These are phyloP conservation scores for Nothobranchius kuhntae DNA, from an alignment of 2,113 vertebrate genomes.

Conservation along the genomic window DNA sequence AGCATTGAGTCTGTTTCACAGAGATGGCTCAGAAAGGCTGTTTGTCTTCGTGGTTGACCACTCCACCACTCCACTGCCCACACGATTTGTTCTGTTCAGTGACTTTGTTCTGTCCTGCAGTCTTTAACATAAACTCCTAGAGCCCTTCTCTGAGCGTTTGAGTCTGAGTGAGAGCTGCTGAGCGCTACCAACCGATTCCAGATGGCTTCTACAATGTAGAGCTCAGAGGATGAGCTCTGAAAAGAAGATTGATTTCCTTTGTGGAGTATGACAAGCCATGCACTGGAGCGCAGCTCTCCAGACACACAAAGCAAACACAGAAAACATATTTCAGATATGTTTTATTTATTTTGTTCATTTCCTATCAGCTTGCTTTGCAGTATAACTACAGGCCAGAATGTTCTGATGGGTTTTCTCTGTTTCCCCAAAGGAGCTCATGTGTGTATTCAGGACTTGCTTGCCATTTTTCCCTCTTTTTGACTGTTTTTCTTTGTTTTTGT, in stretches of 20 bases:
- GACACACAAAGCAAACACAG: conserved; percentile 64
- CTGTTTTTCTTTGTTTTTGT: conserved; percentile 10
- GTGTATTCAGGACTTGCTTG: conserved; percentile 31
- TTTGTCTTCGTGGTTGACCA: conserved; percentile 67
- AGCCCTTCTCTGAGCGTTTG: conserved; percentile 52
- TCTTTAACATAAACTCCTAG: conserved; percentile 61
- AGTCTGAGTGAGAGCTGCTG: conserved; percentile 49
- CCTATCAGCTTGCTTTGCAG: conserved; percentile 52
- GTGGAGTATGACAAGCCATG: conserved; percentile 73
- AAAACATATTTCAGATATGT: conserved; percentile 55
- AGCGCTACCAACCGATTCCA: conserved; percentile 73
- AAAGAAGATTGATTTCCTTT: conserved; percentile 83
- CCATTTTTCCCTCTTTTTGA: not conserved
- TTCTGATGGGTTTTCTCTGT: conserved; percentile 32
- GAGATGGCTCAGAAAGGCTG: conserved; percentile 54
- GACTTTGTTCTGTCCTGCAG: conserved; percentile 61
- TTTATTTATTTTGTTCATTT: conserved; percentile 39
- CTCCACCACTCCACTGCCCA: conserved; percentile 59
- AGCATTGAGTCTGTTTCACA: conserved; percentile 43
- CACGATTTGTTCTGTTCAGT: conserved; percentile 75
- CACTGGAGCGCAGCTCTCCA: conserved; percentile 66
- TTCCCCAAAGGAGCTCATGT: conserved; percentile 40
- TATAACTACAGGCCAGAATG: conserved; percentile 33
- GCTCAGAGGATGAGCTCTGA: conserved; percentile 71
- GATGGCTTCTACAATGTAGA: conserved; percentile 71